Percentiles rank a stretch among this genome's conserved stretches.
phyloP scores from a whole-genome alignment of 2,888 invertebrate species.

The Coecobrya sp. region DNA sequence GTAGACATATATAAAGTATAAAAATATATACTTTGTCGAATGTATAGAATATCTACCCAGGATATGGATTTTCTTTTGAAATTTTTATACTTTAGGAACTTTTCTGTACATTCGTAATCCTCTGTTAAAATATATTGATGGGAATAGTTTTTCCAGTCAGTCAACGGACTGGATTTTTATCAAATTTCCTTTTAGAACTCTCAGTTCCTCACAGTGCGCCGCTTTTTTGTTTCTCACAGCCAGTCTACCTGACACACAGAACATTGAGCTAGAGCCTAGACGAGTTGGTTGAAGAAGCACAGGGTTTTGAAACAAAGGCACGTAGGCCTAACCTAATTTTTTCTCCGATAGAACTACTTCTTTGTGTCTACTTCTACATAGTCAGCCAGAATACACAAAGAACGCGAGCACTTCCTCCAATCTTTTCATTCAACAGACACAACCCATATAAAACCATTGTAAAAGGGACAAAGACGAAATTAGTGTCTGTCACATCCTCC shows the following conservation, averaged over 20 bases:
- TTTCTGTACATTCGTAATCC: neutral
- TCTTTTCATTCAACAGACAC: constrained; percentile 27
- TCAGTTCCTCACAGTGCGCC: constrained; percentile 1
- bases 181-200: constrained; percentile 39
- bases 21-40: neutral
- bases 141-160: neutral
- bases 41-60: neutral
- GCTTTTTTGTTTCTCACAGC: neutral
- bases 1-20: neutral
- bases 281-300: neutral
- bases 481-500: constrained; percentile 45
- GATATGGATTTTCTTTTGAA: constrained; percentile 1
- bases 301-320: constrained; percentile 42
- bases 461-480: constrained; percentile 42
- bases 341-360: constrained; percentile 12
- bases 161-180: constrained; percentile 42
- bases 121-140: neutral
- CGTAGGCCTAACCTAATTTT: constrained; percentile 40
- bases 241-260: constrained; percentile 2
- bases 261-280: constrained; percentile 3
- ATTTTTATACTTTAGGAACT: neutral
- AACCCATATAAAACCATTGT: constrained; percentile 10
- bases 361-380: neutral
- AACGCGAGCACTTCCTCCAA: neutral
- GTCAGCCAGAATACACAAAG: neutral